phyloP scores from a whole-genome alignment of 1,140 invertebrate genomes.

The Euura saliciscinereae region DNA sequence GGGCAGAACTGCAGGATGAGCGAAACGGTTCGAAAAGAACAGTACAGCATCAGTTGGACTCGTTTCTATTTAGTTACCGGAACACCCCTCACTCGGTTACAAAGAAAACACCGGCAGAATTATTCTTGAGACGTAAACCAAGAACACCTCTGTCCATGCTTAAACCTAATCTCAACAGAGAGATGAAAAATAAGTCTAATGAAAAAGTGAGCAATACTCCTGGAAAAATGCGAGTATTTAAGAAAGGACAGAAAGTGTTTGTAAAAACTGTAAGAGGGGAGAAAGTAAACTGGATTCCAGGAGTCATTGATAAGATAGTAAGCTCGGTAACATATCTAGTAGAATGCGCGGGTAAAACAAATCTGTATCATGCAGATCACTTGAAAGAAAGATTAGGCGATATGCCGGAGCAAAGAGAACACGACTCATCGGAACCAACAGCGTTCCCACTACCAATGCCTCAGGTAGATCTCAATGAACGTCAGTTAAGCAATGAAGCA shows the following conservation, averaged over 20 bases:
- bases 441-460: not conserved
- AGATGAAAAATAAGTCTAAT: not conserved
- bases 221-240: not conserved
- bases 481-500: not conserved
- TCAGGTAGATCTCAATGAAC: not conserved
- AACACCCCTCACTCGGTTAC: not conserved
- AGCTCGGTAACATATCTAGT: no score
- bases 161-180: not conserved
- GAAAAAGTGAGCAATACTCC: not conserved
- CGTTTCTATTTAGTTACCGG: not conserved
- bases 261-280: not conserved
- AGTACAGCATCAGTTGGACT: constrained; percentile 9
- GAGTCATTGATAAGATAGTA: not conserved
- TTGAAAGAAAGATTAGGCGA: not conserved
- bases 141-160: constrained; percentile 8
- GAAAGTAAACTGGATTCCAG: not conserved
- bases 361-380: no score
- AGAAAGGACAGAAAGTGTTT: not conserved
- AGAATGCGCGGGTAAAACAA: no score
- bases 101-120: not conserved
- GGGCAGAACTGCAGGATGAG: not conserved
- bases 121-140: constrained; percentile 12
- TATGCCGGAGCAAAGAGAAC: not conserved
- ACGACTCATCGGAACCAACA: not conserved
- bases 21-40: not conserved